Percentiles rank a stretch among this genome's conserved stretches.
Conservation (phyloP, 2,888 invertebrate genomes). For the Melangyna quadrimaculata region DNA sequence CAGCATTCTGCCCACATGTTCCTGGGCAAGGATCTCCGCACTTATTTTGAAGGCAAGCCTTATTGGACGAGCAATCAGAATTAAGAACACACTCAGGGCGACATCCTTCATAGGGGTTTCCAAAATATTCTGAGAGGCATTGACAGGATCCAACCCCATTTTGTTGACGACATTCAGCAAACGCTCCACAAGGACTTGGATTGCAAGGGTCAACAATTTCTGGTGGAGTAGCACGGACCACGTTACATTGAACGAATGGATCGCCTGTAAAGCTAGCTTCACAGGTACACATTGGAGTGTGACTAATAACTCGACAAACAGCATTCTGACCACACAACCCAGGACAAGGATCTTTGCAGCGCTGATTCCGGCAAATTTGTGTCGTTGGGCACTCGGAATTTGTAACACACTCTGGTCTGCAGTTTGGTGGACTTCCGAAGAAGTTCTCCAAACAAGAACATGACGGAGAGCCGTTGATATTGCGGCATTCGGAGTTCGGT, state of each 20-base stretch:
- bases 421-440: constrained; percentile 87
- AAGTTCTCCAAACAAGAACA: constrained; percentile 88
- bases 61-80: constrained; percentile 87
- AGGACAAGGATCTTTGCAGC: constrained; percentile 88
- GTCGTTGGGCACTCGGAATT: constrained; percentile 87
- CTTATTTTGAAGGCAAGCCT: constrained; percentile 87
- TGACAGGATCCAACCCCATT: constrained; percentile 86
- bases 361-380: constrained; percentile 87
- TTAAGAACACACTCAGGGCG: constrained; percentile 88
- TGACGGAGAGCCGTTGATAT: constrained; percentile 84
- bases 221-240: constrained; percentile 80
- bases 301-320: constrained; percentile 88
- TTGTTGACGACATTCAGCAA: constrained; percentile 87
- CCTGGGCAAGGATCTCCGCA: constrained; percentile 91
- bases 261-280: constrained; percentile 79
- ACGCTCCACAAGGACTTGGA: constrained; percentile 91
- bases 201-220: constrained; percentile 84
- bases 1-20: constrained; percentile 88
- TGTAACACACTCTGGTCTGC: constrained; percentile 88
- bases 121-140: constrained; percentile 87
- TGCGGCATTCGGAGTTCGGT: constrained; percentile 83
- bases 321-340: constrained; percentile 88
- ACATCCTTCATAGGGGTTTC: constrained; percentile 90
- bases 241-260: constrained; percentile 81
- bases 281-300: constrained; percentile 90